phyloP scores from a whole-genome alignment of 2,113 vertebrate genomes.

The Thunnus maccoyii region DNA sequence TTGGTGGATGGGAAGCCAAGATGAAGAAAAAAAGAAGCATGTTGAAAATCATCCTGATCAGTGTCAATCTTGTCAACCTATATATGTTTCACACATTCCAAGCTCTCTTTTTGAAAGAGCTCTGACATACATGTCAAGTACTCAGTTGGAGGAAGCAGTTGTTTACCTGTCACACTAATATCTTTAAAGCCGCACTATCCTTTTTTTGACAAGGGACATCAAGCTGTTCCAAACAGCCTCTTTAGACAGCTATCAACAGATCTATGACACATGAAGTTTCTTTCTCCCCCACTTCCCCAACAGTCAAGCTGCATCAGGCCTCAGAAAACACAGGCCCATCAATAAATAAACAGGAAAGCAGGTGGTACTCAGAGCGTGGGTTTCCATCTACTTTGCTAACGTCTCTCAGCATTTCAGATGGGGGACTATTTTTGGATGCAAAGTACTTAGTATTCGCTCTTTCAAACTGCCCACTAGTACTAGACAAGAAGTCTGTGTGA shows the following conservation, averaged over 20 bases:
- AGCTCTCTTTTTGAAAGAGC: not conserved
- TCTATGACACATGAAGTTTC: slow-evolving; percentile 47
- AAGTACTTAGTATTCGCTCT: slow-evolving; percentile 59
- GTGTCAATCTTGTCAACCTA: not conserved
- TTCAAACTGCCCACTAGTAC: slow-evolving; percentile 50
- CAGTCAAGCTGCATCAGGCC: slow-evolving; percentile 57
- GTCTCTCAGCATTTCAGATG: slow-evolving; percentile 52
- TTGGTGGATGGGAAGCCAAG: not conserved
- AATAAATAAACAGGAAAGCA: slow-evolving; percentile 78
- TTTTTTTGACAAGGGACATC: slow-evolving; percentile 33
- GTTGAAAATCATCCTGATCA: not conserved
- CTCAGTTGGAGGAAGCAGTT: not conserved
- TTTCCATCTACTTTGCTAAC: slow-evolving; percentile 63
- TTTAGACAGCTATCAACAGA: slow-evolving; percentile 40
- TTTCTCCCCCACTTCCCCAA: slow-evolving; percentile 7
- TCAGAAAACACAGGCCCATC: slow-evolving; percentile 68
- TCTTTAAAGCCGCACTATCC: slow-evolving; percentile 6
- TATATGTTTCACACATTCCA: slow-evolving; percentile 5
- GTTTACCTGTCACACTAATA: slow-evolving; percentile 27
- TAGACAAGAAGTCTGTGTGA: slow-evolving; percentile 40
- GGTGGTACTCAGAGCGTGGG: slow-evolving; percentile 51
- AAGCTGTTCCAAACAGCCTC: slow-evolving; percentile 13
- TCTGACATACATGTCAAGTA: slow-evolving; percentile 24
- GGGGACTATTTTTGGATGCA: slow-evolving; percentile 67
- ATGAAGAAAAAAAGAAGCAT: not conserved